These are phyloP conservation scores for Ochropleura leucogaster DNA, from an alignment of 2,888 invertebrate genomes.

Conservation along the genomic window DNA sequence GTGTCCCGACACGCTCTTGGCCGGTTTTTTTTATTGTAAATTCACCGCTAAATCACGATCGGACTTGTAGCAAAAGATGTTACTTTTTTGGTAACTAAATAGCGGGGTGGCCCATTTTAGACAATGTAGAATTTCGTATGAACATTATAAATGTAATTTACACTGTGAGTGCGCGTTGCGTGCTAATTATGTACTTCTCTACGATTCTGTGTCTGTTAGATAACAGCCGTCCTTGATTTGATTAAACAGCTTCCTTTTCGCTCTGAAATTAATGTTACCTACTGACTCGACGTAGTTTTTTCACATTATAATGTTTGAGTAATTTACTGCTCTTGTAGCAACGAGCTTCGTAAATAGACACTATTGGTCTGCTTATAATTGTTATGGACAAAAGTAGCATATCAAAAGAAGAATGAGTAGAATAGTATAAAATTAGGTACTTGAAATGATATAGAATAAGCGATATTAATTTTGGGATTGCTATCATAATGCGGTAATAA, in stretches of 20 bases:
- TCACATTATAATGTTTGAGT: no score
- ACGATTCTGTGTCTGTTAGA: background rate
- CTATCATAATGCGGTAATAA: background rate
- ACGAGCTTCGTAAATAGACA: no score
- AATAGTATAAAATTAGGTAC: background rate
- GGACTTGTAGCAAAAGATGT: no score
- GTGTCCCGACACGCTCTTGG: no score
- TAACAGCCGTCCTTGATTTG: conserved; percentile 9
- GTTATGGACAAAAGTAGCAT: background rate
- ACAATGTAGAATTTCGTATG: background rate
- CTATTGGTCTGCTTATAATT: background rate
- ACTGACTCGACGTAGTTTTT: background rate
- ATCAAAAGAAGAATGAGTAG: background rate
- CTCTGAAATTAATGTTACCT: background rate
- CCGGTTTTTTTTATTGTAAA: no score
- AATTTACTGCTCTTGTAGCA: background rate
- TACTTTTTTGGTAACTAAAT: no score
- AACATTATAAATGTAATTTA: background rate
- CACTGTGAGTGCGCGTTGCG: background rate
- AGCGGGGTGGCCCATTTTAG: no score
- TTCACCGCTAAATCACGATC: no score
- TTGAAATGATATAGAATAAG: no score
- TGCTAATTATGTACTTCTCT: background rate
- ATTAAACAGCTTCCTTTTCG: conserved; percentile 9
- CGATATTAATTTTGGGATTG: background rate